phyloP scores from a whole-genome alignment of 2,888 invertebrate species.

The Omphaloscelis lunosa region DNA sequence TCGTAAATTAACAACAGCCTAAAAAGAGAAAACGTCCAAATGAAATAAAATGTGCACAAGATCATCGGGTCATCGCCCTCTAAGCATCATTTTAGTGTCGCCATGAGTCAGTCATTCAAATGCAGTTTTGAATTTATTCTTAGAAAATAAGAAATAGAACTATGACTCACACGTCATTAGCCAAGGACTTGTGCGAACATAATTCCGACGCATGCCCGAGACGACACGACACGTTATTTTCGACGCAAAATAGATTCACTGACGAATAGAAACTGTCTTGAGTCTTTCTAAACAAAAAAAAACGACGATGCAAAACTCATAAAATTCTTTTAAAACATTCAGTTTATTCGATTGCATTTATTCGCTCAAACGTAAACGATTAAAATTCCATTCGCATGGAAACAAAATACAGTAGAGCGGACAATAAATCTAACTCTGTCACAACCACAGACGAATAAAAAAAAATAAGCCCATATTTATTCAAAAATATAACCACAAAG shows the following conservation, averaged over 20 bases:
- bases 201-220: constrained; percentile 66
- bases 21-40: constrained; percentile 51
- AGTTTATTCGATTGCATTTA: constrained; percentile 20
- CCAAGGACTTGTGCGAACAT: constrained; percentile 80
- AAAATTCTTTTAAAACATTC: constrained; percentile 18
- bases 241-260: constrained; percentile 64
- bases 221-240: constrained; percentile 74
- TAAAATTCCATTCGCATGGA: constrained; percentile 37
- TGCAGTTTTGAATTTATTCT: constrained; percentile 89
- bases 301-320: constrained; percentile 46
- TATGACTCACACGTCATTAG: constrained; percentile 83
- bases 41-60: constrained; percentile 72
- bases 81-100: constrained; percentile 77
- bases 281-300: constrained; percentile 44
- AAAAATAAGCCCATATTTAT: constrained; percentile 42
- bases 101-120: constrained; percentile 85
- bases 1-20: constrained; percentile 40
- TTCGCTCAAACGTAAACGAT: constrained; percentile 29
- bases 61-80: constrained; percentile 84
- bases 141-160: constrained; percentile 88
- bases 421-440: constrained; percentile 48
- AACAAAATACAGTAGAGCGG: constrained; percentile 32
- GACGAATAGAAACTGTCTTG: constrained; percentile 66
- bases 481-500: constrained; percentile 54
- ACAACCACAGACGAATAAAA: constrained; percentile 53